A percentile compares a stretch with the other conserved stretches of the same genome.
phyloP scores from a whole-genome alignment of 2,888 invertebrate species.

The Drosophila subquinaria region DNA sequence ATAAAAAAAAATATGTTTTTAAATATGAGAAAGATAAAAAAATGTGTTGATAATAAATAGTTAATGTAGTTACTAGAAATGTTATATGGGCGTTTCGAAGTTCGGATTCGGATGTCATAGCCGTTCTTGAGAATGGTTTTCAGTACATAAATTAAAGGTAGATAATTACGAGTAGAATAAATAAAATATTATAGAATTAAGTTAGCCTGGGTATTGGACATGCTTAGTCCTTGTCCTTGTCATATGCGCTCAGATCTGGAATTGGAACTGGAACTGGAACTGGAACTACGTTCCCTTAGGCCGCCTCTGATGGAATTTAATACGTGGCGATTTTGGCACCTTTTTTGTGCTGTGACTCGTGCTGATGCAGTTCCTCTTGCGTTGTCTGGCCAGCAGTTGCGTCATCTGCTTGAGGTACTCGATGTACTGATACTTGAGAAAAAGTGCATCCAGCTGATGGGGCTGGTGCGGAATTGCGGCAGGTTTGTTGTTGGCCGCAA shows the following conservation, averaged over 20 bases:
- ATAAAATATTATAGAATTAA: slow-evolving; percentile 9
- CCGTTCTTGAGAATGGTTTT: slow-evolving; percentile 50
- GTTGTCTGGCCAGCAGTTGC: slow-evolving; percentile 55
- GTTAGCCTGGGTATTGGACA: slow-evolving; percentile 7
- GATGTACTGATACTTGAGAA: slow-evolving; percentile 70
- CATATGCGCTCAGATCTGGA: slow-evolving; percentile 1
- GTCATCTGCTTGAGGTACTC: slow-evolving; percentile 63
- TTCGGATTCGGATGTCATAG: slow-evolving; percentile 47
- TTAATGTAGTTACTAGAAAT: slow-evolving; percentile 35
- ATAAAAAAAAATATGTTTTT: slow-evolving; percentile 5
- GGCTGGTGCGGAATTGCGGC: slow-evolving; percentile 17
- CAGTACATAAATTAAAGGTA: slow-evolving; percentile 19
- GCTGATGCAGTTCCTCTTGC: slow-evolving; percentile 29
- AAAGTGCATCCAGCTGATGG: slow-evolving; percentile 66
- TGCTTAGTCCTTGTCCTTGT: background rate
- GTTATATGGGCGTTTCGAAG: slow-evolving; percentile 25
- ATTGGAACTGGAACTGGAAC: background rate
- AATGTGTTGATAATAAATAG: slow-evolving; percentile 43
- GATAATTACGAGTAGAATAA: slow-evolving; percentile 5
- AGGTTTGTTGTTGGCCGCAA: slow-evolving; percentile 35
- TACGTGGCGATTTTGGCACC: no score
- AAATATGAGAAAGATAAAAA: background rate
- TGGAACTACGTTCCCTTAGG: slow-evolving; percentile 1
- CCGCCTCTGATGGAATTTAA: background rate
- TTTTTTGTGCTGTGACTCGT: background rate